A percentile compares a stretch with the other conserved stretches of the same genome.
phyloP scores from a whole-genome alignment of 2,797 vertebrate genomes.

The Melanotaenia parkinsoni region DNA sequence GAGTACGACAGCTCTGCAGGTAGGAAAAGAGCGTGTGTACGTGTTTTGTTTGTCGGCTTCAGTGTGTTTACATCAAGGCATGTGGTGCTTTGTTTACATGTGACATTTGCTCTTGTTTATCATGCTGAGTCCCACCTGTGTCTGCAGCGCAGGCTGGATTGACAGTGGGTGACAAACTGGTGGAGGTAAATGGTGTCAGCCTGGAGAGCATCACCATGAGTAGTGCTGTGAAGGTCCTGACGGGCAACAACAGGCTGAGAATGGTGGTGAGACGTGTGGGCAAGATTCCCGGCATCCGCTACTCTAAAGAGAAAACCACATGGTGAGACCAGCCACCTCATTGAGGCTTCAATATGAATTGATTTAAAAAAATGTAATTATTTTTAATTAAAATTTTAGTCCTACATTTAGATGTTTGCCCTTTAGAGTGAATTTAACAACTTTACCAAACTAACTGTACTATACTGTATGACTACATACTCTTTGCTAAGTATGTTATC shows the following conservation, averaged over 20 bases:
- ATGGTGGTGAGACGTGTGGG: slow-evolving; percentile 96
- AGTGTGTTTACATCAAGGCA: slow-evolving; percentile 10
- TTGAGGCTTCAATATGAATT: background rate
- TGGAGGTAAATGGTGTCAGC: slow-evolving; percentile 95
- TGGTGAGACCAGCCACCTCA: slow-evolving; percentile 83
- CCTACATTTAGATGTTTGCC: background rate
- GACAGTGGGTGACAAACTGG: slow-evolving; percentile 94
- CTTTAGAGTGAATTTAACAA: background rate
- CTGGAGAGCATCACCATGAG: slow-evolving; percentile 98
- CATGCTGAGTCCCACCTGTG: slow-evolving; percentile 42
- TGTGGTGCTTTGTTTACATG: slow-evolving; percentile 6
- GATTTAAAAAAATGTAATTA: background rate
- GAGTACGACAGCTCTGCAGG: slow-evolving; percentile 93
- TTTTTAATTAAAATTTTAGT: background rate
- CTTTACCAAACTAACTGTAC: background rate
- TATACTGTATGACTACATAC: slow-evolving; percentile 6
- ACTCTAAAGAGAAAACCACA: slow-evolving; percentile 97
- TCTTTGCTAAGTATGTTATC: slow-evolving; percentile 2
- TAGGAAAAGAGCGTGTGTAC: slow-evolving; percentile 58
- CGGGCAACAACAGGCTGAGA: slow-evolving; percentile 91
- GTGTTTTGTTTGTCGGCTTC: background rate
- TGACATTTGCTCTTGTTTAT: slow-evolving; percentile 18
- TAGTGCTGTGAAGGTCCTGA: slow-evolving; percentile 94
- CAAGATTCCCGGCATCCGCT: slow-evolving; percentile 95
- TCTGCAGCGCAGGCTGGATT: slow-evolving; percentile 89